Percentiles rank a stretch among this genome's conserved stretches.
Evolutionary conservation across 2,797 vertebrate species (phyloP).

Genomic region (Hypotaenidia philippensis): DNA sequence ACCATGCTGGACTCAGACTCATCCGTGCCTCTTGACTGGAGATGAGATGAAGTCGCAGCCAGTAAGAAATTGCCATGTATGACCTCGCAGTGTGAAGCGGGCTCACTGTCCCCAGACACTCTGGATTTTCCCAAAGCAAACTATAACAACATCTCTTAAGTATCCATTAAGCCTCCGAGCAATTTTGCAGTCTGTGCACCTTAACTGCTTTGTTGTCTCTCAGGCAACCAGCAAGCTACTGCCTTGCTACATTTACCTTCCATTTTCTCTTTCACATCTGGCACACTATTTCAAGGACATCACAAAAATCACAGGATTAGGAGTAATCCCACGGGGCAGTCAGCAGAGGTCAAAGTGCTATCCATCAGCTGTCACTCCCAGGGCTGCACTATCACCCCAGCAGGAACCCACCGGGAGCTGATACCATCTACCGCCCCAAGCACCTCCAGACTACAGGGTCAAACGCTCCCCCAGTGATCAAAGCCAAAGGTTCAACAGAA

Average conservation of each 20-base stretch:
- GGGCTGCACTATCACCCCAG: neutral
- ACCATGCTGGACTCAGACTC: neutral
- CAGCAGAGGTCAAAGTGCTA: neutral
- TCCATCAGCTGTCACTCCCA: neutral
- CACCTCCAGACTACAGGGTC: neutral
- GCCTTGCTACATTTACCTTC: neutral
- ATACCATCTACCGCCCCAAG: neutral
- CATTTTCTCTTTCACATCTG: neutral
- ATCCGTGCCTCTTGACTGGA: neutral
- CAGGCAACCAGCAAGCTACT: neutral
- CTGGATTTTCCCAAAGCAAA: neutral
- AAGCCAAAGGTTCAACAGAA: neutral
- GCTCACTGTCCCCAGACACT: neutral
- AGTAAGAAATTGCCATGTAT: neutral
- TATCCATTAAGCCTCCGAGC: neutral
- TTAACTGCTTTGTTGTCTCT: neutral
- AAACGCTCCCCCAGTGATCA: neutral
- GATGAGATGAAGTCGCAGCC: neutral
- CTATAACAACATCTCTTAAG: neutral
- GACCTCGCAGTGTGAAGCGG: fast-evolving
- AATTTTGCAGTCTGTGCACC: neutral
- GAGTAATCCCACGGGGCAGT: neutral
- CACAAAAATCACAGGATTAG: neutral
- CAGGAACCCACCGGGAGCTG: neutral
- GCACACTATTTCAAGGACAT: neutral